Evolutionary conservation across 2,888 invertebrate species (phyloP).

Genomic region (Nectonema munidae): DNA sequence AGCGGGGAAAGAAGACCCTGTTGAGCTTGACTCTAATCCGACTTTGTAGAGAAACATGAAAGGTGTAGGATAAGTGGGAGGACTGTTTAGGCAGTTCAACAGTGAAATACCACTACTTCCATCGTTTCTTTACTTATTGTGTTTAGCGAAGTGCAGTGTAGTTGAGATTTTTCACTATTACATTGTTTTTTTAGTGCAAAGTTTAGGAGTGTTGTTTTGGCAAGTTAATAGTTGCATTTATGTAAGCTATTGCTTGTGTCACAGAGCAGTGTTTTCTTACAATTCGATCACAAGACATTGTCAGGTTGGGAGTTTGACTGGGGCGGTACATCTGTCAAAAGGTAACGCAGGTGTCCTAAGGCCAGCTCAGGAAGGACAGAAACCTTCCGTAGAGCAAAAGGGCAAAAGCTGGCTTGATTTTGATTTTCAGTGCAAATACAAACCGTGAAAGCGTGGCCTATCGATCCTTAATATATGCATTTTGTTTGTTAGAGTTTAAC

Average conservation of each 20-base stretch:
- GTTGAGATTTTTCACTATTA: not conserved
- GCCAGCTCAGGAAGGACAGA: conserved; percentile 34
- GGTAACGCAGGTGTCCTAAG: conserved; percentile 33
- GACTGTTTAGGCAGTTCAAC: conserved; percentile 19
- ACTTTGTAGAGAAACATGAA: conserved; percentile 27
- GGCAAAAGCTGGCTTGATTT: conserved; percentile 36
- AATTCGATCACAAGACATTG: conserved; percentile 31
- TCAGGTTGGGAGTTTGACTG: conserved; percentile 35
- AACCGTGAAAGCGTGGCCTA: conserved; percentile 35
- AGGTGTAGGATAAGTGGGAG: conserved; percentile 24
- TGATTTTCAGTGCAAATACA: conserved; percentile 33
- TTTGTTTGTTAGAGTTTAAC: too few species aligned
- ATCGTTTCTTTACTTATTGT: conserved; percentile 28
- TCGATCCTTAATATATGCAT: too few species aligned
- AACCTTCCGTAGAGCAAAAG: conserved; percentile 38
- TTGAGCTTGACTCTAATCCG: conserved; percentile 28
- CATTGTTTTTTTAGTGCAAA: conserved; percentile 14
- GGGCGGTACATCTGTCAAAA: conserved; percentile 35
- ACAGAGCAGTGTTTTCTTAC: conserved; percentile 17
- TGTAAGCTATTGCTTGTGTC: not conserved
- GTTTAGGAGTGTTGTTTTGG: conserved; percentile 10
- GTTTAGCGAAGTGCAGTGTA: conserved; percentile 14
- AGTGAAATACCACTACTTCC: conserved; percentile 28
- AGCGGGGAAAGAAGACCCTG: conserved; percentile 40
- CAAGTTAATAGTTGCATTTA: not conserved